Evolutionary conservation across 2,888 invertebrate species (phyloP).

Genomic region (Andrena flavipes): DNA sequence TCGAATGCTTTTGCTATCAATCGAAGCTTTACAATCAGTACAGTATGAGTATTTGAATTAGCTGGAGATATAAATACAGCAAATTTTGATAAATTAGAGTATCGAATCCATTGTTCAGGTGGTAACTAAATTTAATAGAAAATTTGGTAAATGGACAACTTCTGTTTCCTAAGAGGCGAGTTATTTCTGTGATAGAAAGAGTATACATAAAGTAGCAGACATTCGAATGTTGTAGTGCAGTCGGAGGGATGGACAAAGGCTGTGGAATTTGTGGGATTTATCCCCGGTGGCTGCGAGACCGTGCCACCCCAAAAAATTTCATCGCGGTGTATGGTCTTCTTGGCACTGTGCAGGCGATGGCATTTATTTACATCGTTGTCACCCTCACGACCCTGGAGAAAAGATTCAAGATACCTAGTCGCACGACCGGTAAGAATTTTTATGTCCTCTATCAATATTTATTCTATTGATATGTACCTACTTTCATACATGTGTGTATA

Average conservation of each 20-base stretch:
- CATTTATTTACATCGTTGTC: constrained; percentile 88
- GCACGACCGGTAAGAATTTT: constrained; percentile 87
- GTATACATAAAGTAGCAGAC: background rate
- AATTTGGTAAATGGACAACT: background rate
- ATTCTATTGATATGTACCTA: no score
- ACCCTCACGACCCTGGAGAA: constrained; percentile 89
- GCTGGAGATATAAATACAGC: background rate
- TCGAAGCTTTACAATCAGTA: background rate
- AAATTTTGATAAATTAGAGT: background rate
- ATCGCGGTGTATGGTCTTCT: constrained; percentile 88
- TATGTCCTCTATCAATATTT: background rate
- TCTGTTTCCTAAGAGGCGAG: background rate
- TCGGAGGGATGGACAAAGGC: constrained; percentile 75
- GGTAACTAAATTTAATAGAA: no score
- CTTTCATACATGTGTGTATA: no score
- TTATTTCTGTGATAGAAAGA: background rate
- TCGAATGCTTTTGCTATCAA: background rate
- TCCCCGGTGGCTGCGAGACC: constrained; percentile 87
- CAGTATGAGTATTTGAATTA: no score
- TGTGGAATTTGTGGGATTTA: constrained; percentile 87
- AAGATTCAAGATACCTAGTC: constrained; percentile 89
- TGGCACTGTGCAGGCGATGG: constrained; percentile 89
- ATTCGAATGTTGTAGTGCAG: constrained; percentile 33
- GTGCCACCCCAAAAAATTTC: constrained; percentile 87
- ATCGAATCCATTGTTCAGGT: background rate